Evolutionary conservation across 2,888 invertebrate genomes (phyloP).

Genomic region (Caradrina clavipalpis): DNA sequence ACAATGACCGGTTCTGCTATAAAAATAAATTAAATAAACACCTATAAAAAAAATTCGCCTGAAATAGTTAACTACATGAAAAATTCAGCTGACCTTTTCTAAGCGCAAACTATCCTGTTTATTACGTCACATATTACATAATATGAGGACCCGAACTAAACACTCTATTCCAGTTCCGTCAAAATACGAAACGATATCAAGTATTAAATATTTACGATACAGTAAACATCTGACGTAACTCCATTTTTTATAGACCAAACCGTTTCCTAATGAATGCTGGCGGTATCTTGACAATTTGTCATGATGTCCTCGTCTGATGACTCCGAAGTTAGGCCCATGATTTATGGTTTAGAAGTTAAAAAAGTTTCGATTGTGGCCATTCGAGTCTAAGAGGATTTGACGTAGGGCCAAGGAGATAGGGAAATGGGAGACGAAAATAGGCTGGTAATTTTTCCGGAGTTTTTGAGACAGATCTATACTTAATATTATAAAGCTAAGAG

Average conservation of each 20-base stretch:
- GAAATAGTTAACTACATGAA: neutral
- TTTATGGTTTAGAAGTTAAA: constrained; percentile 52
- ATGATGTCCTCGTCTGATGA: constrained; percentile 48
- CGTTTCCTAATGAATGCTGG: constrained; percentile 29
- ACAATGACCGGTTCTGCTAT: too few species aligned
- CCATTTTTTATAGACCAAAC: constrained; percentile 7
- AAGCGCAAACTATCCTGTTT: neutral
- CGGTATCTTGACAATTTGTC: constrained; percentile 58
- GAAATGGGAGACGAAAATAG: constrained; percentile 27
- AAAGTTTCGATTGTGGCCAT: constrained; percentile 52
- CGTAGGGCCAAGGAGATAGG: constrained; percentile 30
- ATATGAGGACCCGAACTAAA: neutral
- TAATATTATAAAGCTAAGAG: too few species aligned
- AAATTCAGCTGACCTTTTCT: neutral
- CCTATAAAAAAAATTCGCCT: too few species aligned
- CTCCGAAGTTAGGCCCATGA: constrained; percentile 43
- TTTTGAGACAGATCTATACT: neutral
- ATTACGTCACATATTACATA: neutral
- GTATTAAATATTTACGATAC: constrained; percentile 18
- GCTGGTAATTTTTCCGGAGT: neutral
- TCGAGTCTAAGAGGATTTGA: constrained; percentile 37
- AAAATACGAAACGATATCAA: constrained; percentile 3
- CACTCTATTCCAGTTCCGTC: neutral
- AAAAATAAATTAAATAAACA: too few species aligned
- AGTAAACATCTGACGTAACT: constrained; percentile 15